These are phyloP conservation scores for Epiperipatus broadwayi DNA, from an alignment of 2,888 invertebrate genomes.

Conservation along the genomic window DNA sequence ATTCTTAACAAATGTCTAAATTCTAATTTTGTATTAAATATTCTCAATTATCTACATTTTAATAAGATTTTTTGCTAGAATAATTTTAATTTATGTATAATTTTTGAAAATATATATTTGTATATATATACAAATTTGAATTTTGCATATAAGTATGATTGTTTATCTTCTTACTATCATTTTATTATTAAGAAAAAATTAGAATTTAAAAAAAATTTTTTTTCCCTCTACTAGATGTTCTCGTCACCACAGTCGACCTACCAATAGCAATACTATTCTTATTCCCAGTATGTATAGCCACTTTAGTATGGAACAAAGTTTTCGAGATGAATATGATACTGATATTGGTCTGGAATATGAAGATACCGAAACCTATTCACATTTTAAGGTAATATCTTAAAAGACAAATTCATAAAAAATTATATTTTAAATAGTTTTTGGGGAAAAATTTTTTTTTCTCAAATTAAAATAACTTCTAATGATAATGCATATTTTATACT, in stretches of 20 bases:
- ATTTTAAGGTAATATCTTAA: slow-evolving; percentile 38
- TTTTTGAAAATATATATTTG: no score
- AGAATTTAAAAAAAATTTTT: slow-evolving; percentile 15
- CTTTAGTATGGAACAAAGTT: slow-evolving; percentile 52
- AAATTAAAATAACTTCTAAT: no score
- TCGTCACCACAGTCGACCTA: slow-evolving; percentile 50
- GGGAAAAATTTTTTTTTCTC: neutral
- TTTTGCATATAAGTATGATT: no score
- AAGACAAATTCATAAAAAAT: neutral
- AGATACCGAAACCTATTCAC: slow-evolving; percentile 51
- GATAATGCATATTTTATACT: no score
- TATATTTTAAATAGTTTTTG: neutral
- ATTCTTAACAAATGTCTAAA: no score
- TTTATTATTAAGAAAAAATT: no score
- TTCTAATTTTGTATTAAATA: no score
- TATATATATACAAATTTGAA: no score
- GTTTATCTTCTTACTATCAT: neutral
- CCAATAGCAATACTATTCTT: slow-evolving; percentile 50
- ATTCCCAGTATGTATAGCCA: slow-evolving; percentile 64
- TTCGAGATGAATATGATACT: slow-evolving; percentile 54
- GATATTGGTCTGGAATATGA: slow-evolving; percentile 67
- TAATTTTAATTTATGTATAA: no score
- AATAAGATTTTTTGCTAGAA: no score
- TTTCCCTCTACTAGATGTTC: slow-evolving; percentile 43
- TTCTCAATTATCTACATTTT: no score